Conservation (phyloP, 2,113 vertebrate species). For the Numida meleagris region DNA sequence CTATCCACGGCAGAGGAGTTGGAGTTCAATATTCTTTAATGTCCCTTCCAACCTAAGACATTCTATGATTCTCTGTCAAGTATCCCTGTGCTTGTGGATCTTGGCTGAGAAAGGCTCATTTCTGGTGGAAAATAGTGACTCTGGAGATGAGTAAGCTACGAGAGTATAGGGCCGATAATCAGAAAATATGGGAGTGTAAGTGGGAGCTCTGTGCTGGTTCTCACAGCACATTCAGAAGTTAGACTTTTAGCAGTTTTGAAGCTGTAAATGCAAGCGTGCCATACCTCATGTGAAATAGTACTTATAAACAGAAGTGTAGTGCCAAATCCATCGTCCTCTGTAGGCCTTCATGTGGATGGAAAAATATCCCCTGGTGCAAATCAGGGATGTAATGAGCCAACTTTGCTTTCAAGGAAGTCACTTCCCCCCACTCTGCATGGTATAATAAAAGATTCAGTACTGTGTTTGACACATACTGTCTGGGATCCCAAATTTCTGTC, state of each 20-base stretch:
- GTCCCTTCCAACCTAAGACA: no score
- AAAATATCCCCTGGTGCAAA: not conserved
- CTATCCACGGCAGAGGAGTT: no score
- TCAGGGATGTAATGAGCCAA: not conserved
- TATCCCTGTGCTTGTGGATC: accelerated
- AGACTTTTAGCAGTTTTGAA: not conserved
- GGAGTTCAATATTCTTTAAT: no score
- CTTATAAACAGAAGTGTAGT: not conserved
- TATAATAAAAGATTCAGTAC: not conserved
- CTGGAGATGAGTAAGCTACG: not conserved
- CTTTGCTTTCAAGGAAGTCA: accelerated
- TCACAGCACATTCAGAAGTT: not conserved
- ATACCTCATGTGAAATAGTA: not conserved
- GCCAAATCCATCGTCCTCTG: not conserved
- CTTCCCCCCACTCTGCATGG: not conserved
- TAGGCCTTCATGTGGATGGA: not conserved
- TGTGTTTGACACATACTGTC: not conserved
- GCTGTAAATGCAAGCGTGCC: not conserved
- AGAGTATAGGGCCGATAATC: not conserved
- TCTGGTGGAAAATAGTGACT: not conserved
- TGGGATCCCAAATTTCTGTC: not conserved
- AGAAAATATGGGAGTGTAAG: not conserved
- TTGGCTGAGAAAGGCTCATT: not conserved
- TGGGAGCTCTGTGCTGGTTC: not conserved
- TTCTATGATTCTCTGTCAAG: not conserved